Percentiles rank a stretch among this genome's conserved stretches.
These are phyloP conservation scores for Hoplostethus mediterraneus DNA, from an alignment of 2,797 vertebrate species.

Conservation along the genomic window DNA sequence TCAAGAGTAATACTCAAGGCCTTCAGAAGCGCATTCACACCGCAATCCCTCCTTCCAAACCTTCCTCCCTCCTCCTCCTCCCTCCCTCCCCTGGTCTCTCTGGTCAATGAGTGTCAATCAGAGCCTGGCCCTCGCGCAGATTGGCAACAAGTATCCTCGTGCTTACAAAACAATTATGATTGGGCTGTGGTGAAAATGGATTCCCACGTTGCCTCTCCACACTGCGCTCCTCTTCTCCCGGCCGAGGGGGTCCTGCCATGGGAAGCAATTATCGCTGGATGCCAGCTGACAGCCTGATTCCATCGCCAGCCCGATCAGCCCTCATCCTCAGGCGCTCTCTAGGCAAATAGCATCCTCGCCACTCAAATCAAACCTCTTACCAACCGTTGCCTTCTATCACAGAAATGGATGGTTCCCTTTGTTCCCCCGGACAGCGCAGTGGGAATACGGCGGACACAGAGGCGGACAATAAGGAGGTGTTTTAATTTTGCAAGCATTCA, in stretches of 20 bases:
- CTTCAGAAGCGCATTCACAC: slow-evolving; percentile 17
- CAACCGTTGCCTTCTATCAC: slow-evolving; percentile 94
- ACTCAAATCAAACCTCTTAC: slow-evolving; percentile 96
- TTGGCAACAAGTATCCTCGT: slow-evolving; percentile 91
- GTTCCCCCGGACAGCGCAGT: slow-evolving; percentile 88
- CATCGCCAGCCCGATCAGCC: slow-evolving; percentile 90
- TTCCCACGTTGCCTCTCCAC: slow-evolving; percentile 81
- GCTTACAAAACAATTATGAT: slow-evolving; percentile 94
- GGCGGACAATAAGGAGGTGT: slow-evolving; percentile 72
- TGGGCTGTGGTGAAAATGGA: slow-evolving; percentile 91
- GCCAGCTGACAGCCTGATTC: slow-evolving; percentile 98
- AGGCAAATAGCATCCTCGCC: slow-evolving; percentile 97
- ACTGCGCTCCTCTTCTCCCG: slow-evolving; percentile 64
- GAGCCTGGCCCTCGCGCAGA: slow-evolving; percentile 83
- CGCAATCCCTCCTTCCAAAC: slow-evolving; percentile 46
- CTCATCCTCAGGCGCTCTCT: slow-evolving; percentile 97
- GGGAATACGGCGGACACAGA: slow-evolving; percentile 86
- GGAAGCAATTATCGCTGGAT: slow-evolving; percentile 98
- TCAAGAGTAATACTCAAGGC: slow-evolving; percentile 71
- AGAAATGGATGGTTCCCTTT: slow-evolving; percentile 93
- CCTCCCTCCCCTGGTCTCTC: slow-evolving; percentile 76
- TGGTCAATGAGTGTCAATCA: slow-evolving; percentile 95
- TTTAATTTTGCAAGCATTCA: slow-evolving; percentile 74
- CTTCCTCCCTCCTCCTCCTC: slow-evolving; percentile 59
- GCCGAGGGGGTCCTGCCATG: slow-evolving; percentile 95